phyloP scores from a whole-genome alignment of 2,113 vertebrate genomes.

The Morone chrysops region DNA sequence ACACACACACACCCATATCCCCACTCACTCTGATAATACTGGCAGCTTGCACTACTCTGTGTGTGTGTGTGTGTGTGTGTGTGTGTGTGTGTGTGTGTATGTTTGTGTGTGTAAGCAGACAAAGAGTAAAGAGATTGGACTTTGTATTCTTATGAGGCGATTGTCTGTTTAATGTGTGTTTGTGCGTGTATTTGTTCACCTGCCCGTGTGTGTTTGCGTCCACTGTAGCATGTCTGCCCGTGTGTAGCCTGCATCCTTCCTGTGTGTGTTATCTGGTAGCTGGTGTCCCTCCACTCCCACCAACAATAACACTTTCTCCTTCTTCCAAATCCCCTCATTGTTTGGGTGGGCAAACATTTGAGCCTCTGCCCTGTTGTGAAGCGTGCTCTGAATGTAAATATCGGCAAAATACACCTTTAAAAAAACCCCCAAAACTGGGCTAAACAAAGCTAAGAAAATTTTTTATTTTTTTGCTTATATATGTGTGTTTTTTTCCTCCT shows the following conservation, averaged over 20 bases:
- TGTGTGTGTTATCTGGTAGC: slow-evolving; percentile 51
- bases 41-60: slow-evolving; percentile 42
- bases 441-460: slow-evolving; percentile 44
- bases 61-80: slow-evolving; percentile 22
- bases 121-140: slow-evolving; percentile 51
- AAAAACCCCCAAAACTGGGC: background rate
- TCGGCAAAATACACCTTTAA: slow-evolving; percentile 19
- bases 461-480: slow-evolving; percentile 16
- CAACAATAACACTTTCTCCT: slow-evolving; percentile 66
- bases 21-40: slow-evolving; percentile 44
- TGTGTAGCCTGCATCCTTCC: slow-evolving; percentile 33
- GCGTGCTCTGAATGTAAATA: slow-evolving; percentile 67
- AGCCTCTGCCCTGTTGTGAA: slow-evolving; percentile 62
- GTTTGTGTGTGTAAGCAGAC: slow-evolving; percentile 14
- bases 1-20: slow-evolving; percentile 25
- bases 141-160: slow-evolving; percentile 44
- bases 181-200: slow-evolving; percentile 36
- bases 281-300: slow-evolving; percentile 52
- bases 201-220: slow-evolving; percentile 47
- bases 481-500: slow-evolving; percentile 11
- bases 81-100: slow-evolving; percentile 31
- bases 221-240: slow-evolving; percentile 37
- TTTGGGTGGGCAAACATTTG: slow-evolving; percentile 73
- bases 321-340: slow-evolving; percentile 74
- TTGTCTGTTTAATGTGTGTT: slow-evolving; percentile 30